These are phyloP conservation scores for Hypolimnas misippus DNA, from an alignment of 2,888 invertebrate genomes.

Conservation along the genomic window DNA sequence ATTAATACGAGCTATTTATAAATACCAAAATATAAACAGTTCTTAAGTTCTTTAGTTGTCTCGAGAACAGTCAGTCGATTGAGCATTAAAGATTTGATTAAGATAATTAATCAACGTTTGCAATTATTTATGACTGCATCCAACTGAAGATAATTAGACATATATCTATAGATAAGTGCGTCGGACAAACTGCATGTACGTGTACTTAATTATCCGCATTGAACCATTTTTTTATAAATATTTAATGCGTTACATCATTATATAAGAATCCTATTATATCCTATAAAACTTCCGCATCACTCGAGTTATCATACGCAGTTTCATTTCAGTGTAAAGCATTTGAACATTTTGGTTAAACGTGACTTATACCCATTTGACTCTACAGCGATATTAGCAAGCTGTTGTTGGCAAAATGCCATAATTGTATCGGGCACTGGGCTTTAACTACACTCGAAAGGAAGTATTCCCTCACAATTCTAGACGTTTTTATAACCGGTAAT, in stretches of 20 bases:
- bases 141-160: too few species aligned
- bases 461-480: slow-evolving; percentile 62
- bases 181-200: too few species aligned
- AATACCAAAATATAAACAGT: too few species aligned
- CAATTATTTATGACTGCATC: too few species aligned
- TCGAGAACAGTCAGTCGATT: too few species aligned
- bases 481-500: slow-evolving; percentile 65
- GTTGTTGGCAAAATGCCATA: slow-evolving; percentile 72
- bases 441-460: slow-evolving; percentile 60
- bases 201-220: neutral
- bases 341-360: slow-evolving; percentile 68
- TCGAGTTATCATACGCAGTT: slow-evolving; percentile 43
- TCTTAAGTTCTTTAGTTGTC: too few species aligned
- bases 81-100: too few species aligned
- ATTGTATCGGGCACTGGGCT: slow-evolving; percentile 61
- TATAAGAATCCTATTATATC: slow-evolving; percentile 10
- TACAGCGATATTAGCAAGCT: slow-evolving; percentile 64
- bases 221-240: neutral
- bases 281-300: slow-evolving; percentile 55
- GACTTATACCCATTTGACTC: slow-evolving; percentile 65
- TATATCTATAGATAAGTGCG: too few species aligned
- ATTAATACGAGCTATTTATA: too few species aligned
- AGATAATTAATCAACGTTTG: too few species aligned
- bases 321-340: slow-evolving; percentile 40
- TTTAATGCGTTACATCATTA: neutral